Base-by-base conservation (phyloP, 2,113 vertebrate genomes). In the Nansenia antarctica region DNA sequence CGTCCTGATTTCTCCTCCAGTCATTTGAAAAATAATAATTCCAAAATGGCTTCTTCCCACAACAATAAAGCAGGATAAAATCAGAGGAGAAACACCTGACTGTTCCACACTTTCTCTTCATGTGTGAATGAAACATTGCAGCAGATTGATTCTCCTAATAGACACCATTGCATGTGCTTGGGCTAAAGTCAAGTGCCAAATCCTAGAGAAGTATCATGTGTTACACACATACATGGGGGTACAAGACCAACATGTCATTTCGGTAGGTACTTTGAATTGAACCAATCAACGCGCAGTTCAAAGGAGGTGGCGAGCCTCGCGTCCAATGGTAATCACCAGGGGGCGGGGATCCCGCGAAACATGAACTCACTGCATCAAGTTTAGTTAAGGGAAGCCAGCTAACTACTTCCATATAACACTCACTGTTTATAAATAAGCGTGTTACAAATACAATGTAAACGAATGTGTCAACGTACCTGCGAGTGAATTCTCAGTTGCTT, bases 51-150 rank as follows among this genome's bases (percentile, higher is more conserved):
- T 86, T 76, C 82, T 85, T 70, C 79, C 84, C n/a, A n/a, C n/a
- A n/a, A n/a, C n/a, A 77, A 88, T 89, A 89, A 90, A 88, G 89
- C 85, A 84, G 80, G n/a, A n/a, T n/a, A n/a, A n/a, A n/a, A n/a
- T n/a, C n/a, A n/a, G n/a, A n/a, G n/a, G 86, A 85, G 65, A 84
- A 76, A 61, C 34, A 53, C 24, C 24, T 79, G 61, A n/a, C n/a
- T n/a, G n/a, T n/a, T n/a, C n/a, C n/a, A n/a, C n/a, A n/a, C n/a
- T n/a, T n/a, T n/a, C n/a, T n/a, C n/a, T n/a, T n/a, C n/a, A n/a
- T n/a, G n/a, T n/a, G n/a, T n/a, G n/a, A n/a, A n/a, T n/a, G n/a
- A n/a, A n/a, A n/a, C n/a, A n/a, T n/a, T n/a, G n/a, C n/a, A n/a
- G n/a, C n/a, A n/a, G n/a, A n/a, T n/a, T n/a, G n/a, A n/a, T n/a